Evolutionary conservation across 2,797 vertebrate species (phyloP), one percentile per base, ranked within the genome.

Genomic region (Poecilia wingei): DNA sequence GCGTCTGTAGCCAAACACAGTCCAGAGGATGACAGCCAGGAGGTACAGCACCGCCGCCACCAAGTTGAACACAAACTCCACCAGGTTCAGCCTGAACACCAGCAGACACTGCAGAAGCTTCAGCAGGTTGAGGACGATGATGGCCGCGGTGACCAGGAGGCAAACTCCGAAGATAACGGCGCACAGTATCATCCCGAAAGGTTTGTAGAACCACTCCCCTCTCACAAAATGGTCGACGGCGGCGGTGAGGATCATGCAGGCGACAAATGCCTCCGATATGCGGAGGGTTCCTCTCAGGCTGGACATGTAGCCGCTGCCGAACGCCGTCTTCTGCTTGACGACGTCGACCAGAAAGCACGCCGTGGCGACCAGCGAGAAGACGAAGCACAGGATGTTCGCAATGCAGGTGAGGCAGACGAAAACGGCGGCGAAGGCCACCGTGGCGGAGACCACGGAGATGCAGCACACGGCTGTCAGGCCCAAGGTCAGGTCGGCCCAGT

Each of bases 51-150:
- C 2, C 77, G 61, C 77, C 4, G 43, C 69, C 22, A 39, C 41
- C 6, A 71, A 6, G 69, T 72, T 18, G 3, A 61, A 47, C 53
- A 64, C 77, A 41, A 72, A 41, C 55, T 78, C 77, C 14, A 72
- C 18, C 33, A 28, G 5, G 59, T 14, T 78, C 69, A 78, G 53
- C 53, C 33, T 36, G 31, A 61, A 72, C 25, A 45, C 3, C 18
- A 72, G 43, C 69, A 78, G 69, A 47, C 10, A 7, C 55, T 72
- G 77, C 20, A 72, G 16, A 20, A 72, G 45, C 55, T 61, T 72
- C 43, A 79, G 46, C 78, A 79, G 71, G 51, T 53, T 66, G 46
- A 79, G 36, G 41, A 74, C 9, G 12, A 68, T 45, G 78, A 74
- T 51, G 70, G 41, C 33, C 28, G 41, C 46, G 6, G 59, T 79